phyloP scores from a whole-genome alignment of 2,113 vertebrate species.

The Myiagra hebetior region DNA sequence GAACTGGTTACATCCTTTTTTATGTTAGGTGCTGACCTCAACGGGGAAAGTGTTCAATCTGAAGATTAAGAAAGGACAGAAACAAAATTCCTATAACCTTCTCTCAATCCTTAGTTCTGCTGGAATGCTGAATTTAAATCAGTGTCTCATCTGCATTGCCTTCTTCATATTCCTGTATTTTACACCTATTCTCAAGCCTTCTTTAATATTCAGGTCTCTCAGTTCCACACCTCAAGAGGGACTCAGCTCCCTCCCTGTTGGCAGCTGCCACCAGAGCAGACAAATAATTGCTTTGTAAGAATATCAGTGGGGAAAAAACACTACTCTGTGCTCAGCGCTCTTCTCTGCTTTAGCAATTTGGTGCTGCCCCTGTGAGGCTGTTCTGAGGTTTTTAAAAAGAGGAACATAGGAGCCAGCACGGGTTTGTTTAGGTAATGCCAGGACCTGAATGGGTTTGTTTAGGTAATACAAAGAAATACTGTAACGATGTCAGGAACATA shows the following conservation, averaged over 20 bases:
- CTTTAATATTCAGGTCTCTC: neutral
- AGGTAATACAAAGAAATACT: neutral
- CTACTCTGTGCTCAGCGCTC: neutral
- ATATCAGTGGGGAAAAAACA: neutral
- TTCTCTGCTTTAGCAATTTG: conserved; percentile 45
- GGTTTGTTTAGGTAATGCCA: neutral
- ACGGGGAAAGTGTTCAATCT: neutral
- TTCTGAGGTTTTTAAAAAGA: conserved; percentile 6
- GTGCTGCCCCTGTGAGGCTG: conserved; percentile 40
- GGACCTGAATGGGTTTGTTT: neutral
- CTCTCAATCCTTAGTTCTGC: neutral
- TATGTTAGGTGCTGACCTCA: neutral
- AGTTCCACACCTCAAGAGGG: neutral
- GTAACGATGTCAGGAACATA: neutral
- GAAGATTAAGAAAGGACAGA: neutral
- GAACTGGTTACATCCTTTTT: neutral
- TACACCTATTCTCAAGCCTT: neutral
- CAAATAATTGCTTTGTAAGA: neutral
- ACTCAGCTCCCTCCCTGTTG: neutral
- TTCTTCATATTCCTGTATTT: neutral
- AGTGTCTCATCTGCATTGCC: neutral
- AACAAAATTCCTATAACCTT: neutral
- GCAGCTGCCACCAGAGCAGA: neutral
- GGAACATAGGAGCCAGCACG: neutral
- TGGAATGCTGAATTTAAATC: neutral